Conservation (phyloP, 2,797 vertebrate species). For the Chlorospingus semifuscus region DNA sequence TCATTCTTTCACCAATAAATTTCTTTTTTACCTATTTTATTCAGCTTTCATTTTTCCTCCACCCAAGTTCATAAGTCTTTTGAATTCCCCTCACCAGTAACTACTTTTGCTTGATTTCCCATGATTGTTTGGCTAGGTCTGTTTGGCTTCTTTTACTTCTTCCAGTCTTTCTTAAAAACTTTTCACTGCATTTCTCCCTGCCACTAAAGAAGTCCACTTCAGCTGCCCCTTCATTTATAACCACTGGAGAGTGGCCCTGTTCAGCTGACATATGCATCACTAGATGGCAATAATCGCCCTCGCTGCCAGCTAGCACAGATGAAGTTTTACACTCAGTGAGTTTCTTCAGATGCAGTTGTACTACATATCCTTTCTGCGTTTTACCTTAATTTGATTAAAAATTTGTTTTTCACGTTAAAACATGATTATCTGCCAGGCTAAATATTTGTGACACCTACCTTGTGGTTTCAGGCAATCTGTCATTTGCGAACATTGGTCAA, state of each 20-base stretch:
- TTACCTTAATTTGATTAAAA: background rate
- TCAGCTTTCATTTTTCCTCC: background rate
- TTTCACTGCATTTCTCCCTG: background rate
- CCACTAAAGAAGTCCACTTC: background rate
- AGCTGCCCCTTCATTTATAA: background rate
- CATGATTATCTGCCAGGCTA: background rate
- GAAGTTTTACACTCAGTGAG: background rate
- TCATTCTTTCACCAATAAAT: background rate
- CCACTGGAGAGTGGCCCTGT: background rate
- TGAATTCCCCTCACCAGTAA: accelerated
- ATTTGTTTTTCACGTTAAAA: background rate
- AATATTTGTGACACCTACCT: background rate
- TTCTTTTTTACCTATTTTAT: background rate
- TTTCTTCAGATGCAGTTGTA: background rate
- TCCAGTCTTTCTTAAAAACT: background rate
- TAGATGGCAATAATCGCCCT: background rate
- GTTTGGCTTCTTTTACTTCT: background rate
- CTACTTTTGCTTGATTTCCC: background rate
- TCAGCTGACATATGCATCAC: background rate
- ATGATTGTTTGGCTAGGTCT: background rate
- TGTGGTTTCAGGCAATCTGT: background rate
- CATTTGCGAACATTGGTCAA: background rate
- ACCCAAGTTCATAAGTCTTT: background rate
- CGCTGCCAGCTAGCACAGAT: background rate
- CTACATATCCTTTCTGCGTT: background rate